phyloP scores from a whole-genome alignment of 2,888 invertebrate genomes.

The Harpalus rufipes region DNA sequence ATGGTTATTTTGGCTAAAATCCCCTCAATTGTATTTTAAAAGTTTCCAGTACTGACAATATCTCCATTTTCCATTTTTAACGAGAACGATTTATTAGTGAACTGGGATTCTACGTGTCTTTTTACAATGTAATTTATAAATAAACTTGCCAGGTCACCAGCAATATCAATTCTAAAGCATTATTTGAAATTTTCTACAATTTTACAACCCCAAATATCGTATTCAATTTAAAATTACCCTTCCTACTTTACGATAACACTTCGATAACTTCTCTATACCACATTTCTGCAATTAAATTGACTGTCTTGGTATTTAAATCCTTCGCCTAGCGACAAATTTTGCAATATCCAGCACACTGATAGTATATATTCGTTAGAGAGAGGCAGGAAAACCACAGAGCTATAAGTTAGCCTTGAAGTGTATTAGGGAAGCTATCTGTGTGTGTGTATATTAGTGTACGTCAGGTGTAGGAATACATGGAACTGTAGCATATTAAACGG shows the following conservation, averaged over 20 bases:
- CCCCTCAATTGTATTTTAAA: too few species aligned
- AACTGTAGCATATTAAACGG: constrained; percentile 21
- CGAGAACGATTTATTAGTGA: too few species aligned
- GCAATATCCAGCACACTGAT: neutral
- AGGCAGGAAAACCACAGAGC: neutral
- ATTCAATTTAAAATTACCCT: constrained; percentile 1
- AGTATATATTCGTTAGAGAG: neutral
- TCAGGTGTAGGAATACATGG: neutral
- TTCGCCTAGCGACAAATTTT: neutral
- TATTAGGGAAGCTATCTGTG: too few species aligned
- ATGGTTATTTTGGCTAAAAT: too few species aligned
- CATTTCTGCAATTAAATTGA: neutral
- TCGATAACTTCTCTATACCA: neutral
- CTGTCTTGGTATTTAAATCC: neutral
- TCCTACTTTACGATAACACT: neutral
- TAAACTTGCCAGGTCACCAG: too few species aligned
- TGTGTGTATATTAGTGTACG: too few species aligned
- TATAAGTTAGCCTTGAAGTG: neutral
- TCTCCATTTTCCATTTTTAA: too few species aligned
- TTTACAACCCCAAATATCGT: neutral
- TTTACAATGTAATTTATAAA: too few species aligned
- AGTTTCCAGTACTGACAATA: too few species aligned
- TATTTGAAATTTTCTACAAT: neutral
- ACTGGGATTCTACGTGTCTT: too few species aligned
- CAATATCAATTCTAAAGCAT: too few species aligned